Evolutionary conservation across 37 sponge, comb jelly and placozoan genomes (phyloP).

Genomic region (Axinella damicornis): DNA sequence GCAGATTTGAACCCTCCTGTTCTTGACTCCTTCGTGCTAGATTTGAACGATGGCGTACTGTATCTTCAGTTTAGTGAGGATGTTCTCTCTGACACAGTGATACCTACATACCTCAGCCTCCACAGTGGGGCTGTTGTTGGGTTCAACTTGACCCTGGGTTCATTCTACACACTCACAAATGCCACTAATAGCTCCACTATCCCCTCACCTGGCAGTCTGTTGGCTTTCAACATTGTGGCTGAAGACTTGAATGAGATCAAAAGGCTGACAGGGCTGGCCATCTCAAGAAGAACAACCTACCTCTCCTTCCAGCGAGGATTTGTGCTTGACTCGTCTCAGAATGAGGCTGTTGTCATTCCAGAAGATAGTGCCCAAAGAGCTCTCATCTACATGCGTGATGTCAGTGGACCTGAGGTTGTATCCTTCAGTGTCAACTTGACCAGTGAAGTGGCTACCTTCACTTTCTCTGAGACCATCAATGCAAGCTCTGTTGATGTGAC

Average conservation of each 20-base stretch:
- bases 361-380: slow-evolving; percentile 22
- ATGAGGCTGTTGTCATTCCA: slow-evolving; percentile 73
- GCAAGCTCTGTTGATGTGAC: slow-evolving; percentile 80
- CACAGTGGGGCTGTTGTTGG: slow-evolving; percentile 50
- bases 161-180: slow-evolving; percentile 62
- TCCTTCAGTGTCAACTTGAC: slow-evolving; percentile 68
- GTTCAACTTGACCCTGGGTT: slow-evolving; percentile 48
- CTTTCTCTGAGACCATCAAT: slow-evolving; percentile 90
- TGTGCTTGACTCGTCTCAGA: slow-evolving; percentile 68
- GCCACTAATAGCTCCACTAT: slow-evolving; percentile 1
- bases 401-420: slow-evolving; percentile 69
- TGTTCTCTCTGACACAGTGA: slow-evolving; percentile 48
- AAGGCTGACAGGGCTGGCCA: slow-evolving; percentile 54
- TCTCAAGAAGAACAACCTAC: slow-evolving; percentile 57
- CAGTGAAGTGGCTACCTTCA: slow-evolving; percentile 48
- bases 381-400: slow-evolving; percentile 48
- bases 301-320: slow-evolving; percentile 68
- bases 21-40: slow-evolving; percentile 41
- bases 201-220: slow-evolving; percentile 1
- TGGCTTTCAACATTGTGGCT: slow-evolving; percentile 53
- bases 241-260: slow-evolving; percentile 83
- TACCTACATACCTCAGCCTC: slow-evolving; percentile 46
- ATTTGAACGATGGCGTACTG: slow-evolving; percentile 71
- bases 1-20: slow-evolving; percentile 87
- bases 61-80: slow-evolving; percentile 75